Evolutionary conservation across 2,888 invertebrate genomes (phyloP).

Genomic region (Drosophila neonasuta): DNA sequence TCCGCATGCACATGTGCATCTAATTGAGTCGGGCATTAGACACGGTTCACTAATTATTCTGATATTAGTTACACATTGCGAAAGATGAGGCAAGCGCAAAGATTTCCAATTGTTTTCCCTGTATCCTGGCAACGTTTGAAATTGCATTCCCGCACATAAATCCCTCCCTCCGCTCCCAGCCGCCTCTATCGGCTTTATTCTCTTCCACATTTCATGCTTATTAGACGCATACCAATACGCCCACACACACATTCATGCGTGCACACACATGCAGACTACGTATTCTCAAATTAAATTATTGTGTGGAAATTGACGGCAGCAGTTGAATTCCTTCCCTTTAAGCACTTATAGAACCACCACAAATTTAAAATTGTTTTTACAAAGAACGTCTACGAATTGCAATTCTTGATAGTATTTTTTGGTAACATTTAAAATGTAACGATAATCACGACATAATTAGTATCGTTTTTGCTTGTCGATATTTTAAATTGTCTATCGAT

Average conservation of each 20-base stretch:
- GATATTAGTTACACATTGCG: slow-evolving; percentile 12
- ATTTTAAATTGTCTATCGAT: background rate
- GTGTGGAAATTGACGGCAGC: background rate
- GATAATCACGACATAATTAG: background rate
- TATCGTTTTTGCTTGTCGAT: background rate
- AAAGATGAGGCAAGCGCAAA: slow-evolving; percentile 11
- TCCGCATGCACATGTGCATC: slow-evolving; percentile 27
- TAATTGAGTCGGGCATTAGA: slow-evolving; percentile 39
- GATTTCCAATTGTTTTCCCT: slow-evolving; percentile 23
- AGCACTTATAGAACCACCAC: background rate
- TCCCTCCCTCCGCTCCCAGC: background rate
- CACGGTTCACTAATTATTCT: slow-evolving; percentile 43
- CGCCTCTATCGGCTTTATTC: background rate
- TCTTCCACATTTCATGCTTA: slow-evolving; percentile 5
- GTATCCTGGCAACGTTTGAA: slow-evolving; percentile 26
- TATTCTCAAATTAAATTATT: slow-evolving; percentile 7
- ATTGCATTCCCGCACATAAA: background rate
- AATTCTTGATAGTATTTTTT: too few relatives aligned
- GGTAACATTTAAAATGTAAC: background rate
- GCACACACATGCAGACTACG: background rate
- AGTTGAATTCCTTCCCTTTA: background rate
- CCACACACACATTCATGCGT: background rate
- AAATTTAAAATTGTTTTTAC: too few relatives aligned
- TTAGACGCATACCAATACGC: background rate
- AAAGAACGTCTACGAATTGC: too few relatives aligned